Percentiles rank a stretch among this genome's conserved stretches.
These are phyloP conservation scores for Callorhinus ursinus DNA, from an alignment of 2,113 vertebrate species.

Conservation along the genomic window DNA sequence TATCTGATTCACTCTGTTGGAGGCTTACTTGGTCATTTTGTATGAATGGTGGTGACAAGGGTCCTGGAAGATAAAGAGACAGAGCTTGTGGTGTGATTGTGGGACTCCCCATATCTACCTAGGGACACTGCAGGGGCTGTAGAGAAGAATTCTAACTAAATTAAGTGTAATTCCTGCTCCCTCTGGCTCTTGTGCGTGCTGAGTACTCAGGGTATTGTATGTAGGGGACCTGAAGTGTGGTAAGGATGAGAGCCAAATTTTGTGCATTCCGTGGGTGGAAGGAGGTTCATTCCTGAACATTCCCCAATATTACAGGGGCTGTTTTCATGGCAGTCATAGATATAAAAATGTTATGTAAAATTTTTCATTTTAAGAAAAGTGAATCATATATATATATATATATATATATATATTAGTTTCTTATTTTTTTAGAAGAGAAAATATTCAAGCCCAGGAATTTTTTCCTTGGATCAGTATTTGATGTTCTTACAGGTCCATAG, in stretches of 20 bases:
- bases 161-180: background rate
- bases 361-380: background rate
- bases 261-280: background rate
- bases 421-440: background rate
- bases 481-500: background rate
- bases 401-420: background rate
- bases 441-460: background rate
- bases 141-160: background rate
- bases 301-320: background rate
- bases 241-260: background rate
- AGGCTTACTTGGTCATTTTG: background rate
- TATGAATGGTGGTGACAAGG: background rate
- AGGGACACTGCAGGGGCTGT: accelerated
- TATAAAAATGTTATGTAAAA: background rate
- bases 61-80: background rate
- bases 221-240: background rate
- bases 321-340: background rate
- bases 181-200: background rate
- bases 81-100: accelerated
- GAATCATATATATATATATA: too few relatives aligned
- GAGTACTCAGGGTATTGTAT: background rate
- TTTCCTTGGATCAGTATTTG: background rate
- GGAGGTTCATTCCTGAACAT: background rate
- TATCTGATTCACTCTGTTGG: background rate
- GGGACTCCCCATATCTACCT: background rate